Conservation (phyloP, 2,888 invertebrate genomes). For the Himalopsyche tibetana region DNA sequence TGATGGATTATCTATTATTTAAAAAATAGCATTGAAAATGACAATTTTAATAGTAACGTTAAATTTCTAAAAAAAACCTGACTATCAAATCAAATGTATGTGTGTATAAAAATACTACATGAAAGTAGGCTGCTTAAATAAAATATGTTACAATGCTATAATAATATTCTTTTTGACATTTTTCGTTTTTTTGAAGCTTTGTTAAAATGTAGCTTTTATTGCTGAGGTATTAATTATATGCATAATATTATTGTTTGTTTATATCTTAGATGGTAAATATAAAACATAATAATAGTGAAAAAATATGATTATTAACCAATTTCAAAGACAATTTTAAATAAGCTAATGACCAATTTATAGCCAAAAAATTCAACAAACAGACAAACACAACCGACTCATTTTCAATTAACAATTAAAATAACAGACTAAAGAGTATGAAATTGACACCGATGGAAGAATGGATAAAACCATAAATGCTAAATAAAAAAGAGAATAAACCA, state of each 20-base stretch:
- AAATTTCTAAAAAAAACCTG: not conserved
- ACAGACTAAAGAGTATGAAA: too few relatives aligned
- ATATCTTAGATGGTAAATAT: conserved; percentile 12
- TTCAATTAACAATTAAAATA: too few relatives aligned
- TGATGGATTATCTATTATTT: not conserved
- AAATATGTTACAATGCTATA: not conserved
- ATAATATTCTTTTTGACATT: not conserved
- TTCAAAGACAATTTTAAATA: too few relatives aligned
- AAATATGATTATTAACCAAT: too few relatives aligned
- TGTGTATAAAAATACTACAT: not conserved
- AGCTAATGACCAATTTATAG: too few relatives aligned
- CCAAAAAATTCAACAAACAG: too few relatives aligned
- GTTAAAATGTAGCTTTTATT: conserved; percentile 12
- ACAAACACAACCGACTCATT: too few relatives aligned
- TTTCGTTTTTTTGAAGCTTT: not conserved
- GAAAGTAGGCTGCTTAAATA: not conserved
- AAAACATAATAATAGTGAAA: too few relatives aligned
- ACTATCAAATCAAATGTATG: not conserved
- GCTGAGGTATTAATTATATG: not conserved
- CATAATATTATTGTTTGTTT: not conserved
- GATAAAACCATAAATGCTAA: too few relatives aligned
- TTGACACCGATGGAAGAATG: too few relatives aligned
- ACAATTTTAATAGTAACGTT: not conserved
- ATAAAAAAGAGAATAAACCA: too few relatives aligned
- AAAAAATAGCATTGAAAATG: conserved; percentile 5